Conservation (phyloP, 2,888 invertebrate genomes). For the Dasypolia templi region DNA sequence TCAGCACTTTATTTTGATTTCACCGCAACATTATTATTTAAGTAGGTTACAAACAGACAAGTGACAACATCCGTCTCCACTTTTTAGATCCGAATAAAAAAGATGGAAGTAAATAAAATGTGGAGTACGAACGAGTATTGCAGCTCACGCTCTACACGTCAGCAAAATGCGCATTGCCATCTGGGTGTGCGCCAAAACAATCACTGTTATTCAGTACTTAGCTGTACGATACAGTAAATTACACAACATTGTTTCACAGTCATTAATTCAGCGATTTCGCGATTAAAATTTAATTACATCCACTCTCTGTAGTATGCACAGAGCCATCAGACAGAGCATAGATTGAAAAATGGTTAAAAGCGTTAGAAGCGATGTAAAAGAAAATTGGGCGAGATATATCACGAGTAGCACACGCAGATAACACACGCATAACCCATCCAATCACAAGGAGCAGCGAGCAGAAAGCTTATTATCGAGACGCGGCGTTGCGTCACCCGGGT, state of each 20-base stretch:
- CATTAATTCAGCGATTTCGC: slow-evolving; percentile 68
- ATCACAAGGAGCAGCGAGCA: slow-evolving; percentile 86
- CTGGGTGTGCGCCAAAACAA: slow-evolving; percentile 89
- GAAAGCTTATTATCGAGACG: slow-evolving; percentile 87
- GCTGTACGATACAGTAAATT: slow-evolving; percentile 75
- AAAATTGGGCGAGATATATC: slow-evolving; percentile 86
- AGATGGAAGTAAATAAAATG: slow-evolving; percentile 56
- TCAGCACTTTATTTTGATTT: slow-evolving; percentile 68
- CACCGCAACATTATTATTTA: slow-evolving; percentile 41
- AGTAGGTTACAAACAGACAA: slow-evolving; percentile 32
- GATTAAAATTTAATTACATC: slow-evolving; percentile 71
- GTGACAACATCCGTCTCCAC: slow-evolving; percentile 20
- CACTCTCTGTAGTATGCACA: slow-evolving; percentile 65
- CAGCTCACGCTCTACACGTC: slow-evolving; percentile 77
- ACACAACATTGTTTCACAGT: slow-evolving; percentile 73
- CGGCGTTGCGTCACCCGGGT: slow-evolving; percentile 81
- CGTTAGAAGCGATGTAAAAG: slow-evolving; percentile 81
- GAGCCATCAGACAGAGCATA: slow-evolving; percentile 69
- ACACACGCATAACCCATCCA: slow-evolving; percentile 89
- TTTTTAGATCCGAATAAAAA: slow-evolving; percentile 52
- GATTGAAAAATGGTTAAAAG: slow-evolving; percentile 75
- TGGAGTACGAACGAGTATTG: slow-evolving; percentile 60
- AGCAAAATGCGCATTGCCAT: slow-evolving; percentile 85
- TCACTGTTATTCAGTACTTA: slow-evolving; percentile 89
- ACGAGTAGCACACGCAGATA: slow-evolving; percentile 83